Conservation (phyloP, 2,113 vertebrate species). For the Bothrops jararaca region DNA sequence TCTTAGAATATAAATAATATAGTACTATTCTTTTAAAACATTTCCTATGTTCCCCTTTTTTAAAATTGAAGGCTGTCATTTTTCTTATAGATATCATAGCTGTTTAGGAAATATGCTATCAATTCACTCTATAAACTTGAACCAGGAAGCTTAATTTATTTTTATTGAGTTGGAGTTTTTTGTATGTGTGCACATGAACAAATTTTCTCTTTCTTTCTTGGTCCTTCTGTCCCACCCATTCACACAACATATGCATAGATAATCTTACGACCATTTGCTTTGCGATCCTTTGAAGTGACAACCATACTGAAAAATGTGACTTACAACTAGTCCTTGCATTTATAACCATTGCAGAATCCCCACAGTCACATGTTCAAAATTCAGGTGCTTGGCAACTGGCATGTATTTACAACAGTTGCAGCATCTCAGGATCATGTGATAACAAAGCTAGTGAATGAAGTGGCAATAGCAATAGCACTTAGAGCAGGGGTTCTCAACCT, state of each 20-base stretch:
- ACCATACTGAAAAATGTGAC: not conserved
- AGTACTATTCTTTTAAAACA: not conserved
- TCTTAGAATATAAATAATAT: not conserved
- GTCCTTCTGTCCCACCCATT: not conserved
- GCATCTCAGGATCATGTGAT: not conserved
- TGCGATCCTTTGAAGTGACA: not conserved
- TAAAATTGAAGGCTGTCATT: not conserved
- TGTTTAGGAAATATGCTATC: constrained; percentile 23
- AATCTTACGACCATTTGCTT: not conserved
- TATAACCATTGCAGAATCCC: not conserved
- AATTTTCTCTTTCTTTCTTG: not conserved
- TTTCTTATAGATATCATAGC: not conserved
- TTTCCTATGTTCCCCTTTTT: not conserved
- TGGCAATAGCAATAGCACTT: not conserved
- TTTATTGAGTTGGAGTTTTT: constrained; percentile 2
- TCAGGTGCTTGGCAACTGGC: not conserved
- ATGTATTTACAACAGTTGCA: not conserved
- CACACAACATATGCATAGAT: not conserved
- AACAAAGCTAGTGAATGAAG: not conserved
- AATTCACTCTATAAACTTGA: not conserved
- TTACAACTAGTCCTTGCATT: not conserved
- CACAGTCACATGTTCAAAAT: not conserved
- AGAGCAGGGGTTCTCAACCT: too few species aligned
- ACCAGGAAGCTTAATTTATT: not conserved
- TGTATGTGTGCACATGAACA: not conserved